Percentiles rank a stretch among this genome's conserved stretches.
Conservation (phyloP, 2,888 invertebrate species). For the Brachypterus glaber region DNA sequence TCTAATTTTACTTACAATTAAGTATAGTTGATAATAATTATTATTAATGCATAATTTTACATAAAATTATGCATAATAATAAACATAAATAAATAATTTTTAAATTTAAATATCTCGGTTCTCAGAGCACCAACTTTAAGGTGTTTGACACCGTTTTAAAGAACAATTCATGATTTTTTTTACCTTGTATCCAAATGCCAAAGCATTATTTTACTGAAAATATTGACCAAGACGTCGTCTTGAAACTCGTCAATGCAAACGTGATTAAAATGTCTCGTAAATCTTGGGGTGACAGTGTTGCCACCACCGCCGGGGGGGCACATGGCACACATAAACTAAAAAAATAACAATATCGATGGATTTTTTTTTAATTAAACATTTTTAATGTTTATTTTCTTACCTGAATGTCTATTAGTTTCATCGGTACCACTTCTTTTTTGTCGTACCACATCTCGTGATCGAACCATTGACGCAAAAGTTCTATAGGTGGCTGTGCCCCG, state of each 20-base stretch:
- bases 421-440: slow-evolving; percentile 64
- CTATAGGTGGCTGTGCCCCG: slow-evolving; percentile 92
- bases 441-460: slow-evolving; percentile 90
- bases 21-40: too few species aligned
- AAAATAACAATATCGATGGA: slow-evolving; percentile 19
- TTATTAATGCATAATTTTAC: too few species aligned
- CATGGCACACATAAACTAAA: slow-evolving; percentile 79
- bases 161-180: not conserved
- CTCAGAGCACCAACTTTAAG: too few species aligned
- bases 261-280: slow-evolving; percentile 78
- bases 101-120: too few species aligned
- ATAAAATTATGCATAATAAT: too few species aligned
- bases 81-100: too few species aligned
- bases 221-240: slow-evolving; percentile 71
- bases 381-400: slow-evolving; percentile 37
- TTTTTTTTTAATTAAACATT: slow-evolving; percentile 4
- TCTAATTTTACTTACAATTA: too few species aligned
- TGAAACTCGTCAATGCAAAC: slow-evolving; percentile 83
- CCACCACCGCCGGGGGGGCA: slow-evolving; percentile 67
- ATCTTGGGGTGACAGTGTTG: slow-evolving; percentile 74
- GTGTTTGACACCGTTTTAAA: too few species aligned
- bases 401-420: slow-evolving; percentile 78
- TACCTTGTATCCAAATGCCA: slow-evolving; percentile 95
- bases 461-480: slow-evolving; percentile 80
- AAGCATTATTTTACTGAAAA: slow-evolving; percentile 81